Evolutionary conservation across 2,888 invertebrate genomes (phyloP).

Genomic region (Synanthedon myopaeformis): DNA sequence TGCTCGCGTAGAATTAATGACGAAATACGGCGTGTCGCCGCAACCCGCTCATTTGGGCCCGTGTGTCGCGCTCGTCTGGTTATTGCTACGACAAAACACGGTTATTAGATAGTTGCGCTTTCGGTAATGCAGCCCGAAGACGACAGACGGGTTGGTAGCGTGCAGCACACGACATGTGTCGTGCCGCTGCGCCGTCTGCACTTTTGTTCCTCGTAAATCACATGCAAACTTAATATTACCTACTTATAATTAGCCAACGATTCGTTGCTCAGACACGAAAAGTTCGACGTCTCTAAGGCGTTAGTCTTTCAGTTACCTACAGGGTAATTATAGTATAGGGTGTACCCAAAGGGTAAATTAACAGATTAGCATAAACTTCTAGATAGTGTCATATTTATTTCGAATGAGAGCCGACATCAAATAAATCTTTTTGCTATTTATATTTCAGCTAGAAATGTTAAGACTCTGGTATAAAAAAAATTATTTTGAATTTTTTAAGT

Average conservation of each 20-base stretch:
- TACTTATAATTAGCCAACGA: conserved; percentile 41
- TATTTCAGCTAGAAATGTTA: too few species aligned
- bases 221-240: conserved; percentile 16
- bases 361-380: too few species aligned
- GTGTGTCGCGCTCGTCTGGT: conserved; percentile 34
- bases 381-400: too few species aligned
- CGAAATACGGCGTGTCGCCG: conserved; percentile 53
- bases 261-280: conserved; percentile 28
- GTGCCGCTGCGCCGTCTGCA: conserved; percentile 32
- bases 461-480: too few species aligned
- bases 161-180: conserved; percentile 49
- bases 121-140: conserved; percentile 38
- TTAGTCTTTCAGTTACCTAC: not conserved
- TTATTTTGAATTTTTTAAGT: too few species aligned
- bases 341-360: too few species aligned
- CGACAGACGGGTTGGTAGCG: conserved; percentile 7
- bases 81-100: conserved; percentile 47
- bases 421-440: too few species aligned
- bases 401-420: too few species aligned
- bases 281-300: conserved; percentile 12
- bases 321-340: too few species aligned
- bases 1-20: conserved; percentile 62
- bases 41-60: conserved; percentile 56
- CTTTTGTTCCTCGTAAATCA: conserved; percentile 45
- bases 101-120: conserved; percentile 65